phyloP scores from a whole-genome alignment of 2,797 vertebrate genomes.

The Urocyon cinereoargenteus region DNA sequence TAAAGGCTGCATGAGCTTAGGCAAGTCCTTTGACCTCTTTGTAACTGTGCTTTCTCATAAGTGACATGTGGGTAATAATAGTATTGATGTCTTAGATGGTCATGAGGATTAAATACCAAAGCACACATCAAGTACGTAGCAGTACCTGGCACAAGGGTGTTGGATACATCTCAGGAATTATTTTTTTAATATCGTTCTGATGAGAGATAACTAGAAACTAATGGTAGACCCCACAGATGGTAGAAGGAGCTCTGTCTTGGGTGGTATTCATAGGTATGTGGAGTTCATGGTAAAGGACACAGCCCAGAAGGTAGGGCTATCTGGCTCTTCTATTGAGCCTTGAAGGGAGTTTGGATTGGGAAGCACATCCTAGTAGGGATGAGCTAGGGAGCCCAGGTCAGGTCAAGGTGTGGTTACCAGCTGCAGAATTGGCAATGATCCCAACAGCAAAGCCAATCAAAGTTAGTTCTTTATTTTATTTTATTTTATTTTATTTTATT shows the following conservation, averaged over 20 bases:
- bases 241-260: neutral
- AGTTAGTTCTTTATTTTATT: neutral
- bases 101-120: neutral
- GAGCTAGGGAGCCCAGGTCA: neutral
- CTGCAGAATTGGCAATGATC: neutral
- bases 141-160: neutral
- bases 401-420: neutral
- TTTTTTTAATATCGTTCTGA: neutral
- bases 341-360: neutral
- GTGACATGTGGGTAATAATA: neutral
- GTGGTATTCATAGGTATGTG: neutral
- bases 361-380: neutral
- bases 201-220: neutral
- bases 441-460: neutral
- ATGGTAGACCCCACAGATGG: too few species aligned
- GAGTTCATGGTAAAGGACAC: neutral
- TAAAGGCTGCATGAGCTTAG: neutral
- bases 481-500: too few species aligned
- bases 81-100: neutral
- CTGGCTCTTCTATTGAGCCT: neutral
- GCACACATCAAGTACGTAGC: neutral
- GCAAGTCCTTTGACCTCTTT: neutral
- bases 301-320: neutral
- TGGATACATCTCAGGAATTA: neutral
- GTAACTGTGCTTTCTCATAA: neutral